A percentile compares a stretch with the other conserved stretches of the same genome.
phyloP scores from a whole-genome alignment of 2,113 vertebrate species.

The Anguilla japonica region DNA sequence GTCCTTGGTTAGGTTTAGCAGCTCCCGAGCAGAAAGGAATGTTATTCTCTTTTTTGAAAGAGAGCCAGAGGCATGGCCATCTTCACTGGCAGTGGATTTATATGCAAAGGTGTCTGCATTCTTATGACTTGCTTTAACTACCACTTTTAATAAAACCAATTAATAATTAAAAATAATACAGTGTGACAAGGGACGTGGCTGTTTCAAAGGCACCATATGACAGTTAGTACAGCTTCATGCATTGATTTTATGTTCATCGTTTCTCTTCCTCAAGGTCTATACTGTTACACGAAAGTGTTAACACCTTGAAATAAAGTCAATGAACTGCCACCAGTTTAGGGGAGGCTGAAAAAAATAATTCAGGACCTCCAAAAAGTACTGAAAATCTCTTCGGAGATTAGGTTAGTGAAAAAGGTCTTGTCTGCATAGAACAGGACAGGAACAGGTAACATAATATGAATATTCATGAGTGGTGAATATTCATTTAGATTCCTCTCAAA shows the following conservation, averaged over 20 bases:
- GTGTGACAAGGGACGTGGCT: neutral
- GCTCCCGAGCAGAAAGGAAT: neutral
- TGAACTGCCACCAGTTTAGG: neutral
- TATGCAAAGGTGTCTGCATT: neutral
- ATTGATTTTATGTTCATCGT: neutral
- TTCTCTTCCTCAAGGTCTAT: neutral
- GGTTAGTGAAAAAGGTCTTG: neutral
- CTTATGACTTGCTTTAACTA: neutral
- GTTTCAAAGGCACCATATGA: neutral
- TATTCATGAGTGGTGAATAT: neutral
- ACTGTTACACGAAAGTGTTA: neutral
- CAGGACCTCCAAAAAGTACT: neutral
- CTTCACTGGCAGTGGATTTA: conserved; percentile 11
- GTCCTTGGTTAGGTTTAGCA: conserved; percentile 9
- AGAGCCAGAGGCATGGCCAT: neutral
- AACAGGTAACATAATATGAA: neutral
- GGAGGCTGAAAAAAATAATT: neutral
- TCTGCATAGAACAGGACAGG: neutral
- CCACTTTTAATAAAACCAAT: neutral
- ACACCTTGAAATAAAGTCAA: neutral
- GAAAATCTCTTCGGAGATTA: neutral
- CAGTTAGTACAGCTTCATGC: neutral
- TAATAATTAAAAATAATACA: neutral
- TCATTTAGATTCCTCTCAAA: neutral
- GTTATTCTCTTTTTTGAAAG: neutral